Base-by-base conservation (phyloP, 2,113 vertebrate species). In the Eidolon helvum region DNA sequence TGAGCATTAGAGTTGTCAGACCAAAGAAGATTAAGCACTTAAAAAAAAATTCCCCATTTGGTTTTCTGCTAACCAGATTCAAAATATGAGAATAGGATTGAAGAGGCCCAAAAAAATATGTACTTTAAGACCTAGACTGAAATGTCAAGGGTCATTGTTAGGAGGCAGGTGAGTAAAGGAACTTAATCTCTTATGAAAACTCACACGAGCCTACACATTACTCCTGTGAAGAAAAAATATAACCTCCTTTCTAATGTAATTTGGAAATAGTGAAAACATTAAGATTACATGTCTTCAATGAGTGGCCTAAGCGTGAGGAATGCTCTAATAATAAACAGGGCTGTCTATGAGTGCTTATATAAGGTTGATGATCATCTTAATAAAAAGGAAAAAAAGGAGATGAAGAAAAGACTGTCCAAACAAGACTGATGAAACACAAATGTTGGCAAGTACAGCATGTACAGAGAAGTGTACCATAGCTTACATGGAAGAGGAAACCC, bases 11-110 rank as follows among this genome's bases (percentile, higher is more conserved):
- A 71, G 35, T 92, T 87, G 24, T 90, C 50, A n/a, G 28, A 53
- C 40, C 55, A 92, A 93, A 94, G 22, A 85, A 94, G 22, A 85
- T 89, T 59, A 57, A 86, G 8, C 8, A 43, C 28, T 68, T 86
- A 61, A n/a, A 72, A 72, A 71, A 12, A 4, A 33, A 63, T 38
- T 48, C 38, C 45, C 59, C 33, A 38, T 86, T 85, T 94, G 74
- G 14, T 71, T 86, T 95, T 91, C 33, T 89, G 40, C 88, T 75
- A 91, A 91, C 19, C 15, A 87, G 59, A 94, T 92, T 90, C 33
- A 86, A 48, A 92, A 68, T 94, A 45, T n/a, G 26, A 77, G 10
- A 59, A 30, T 63, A 69, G 9, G 61, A 68, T 38, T 43, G 43
- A 87, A 63, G 43, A 95, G 26, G 0, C 50, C 72, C 43, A 74